Evolutionary conservation across 2,888 invertebrate species (phyloP), one percentile per base, ranked within the genome.

Genomic region (Melieria crassipennis): DNA sequence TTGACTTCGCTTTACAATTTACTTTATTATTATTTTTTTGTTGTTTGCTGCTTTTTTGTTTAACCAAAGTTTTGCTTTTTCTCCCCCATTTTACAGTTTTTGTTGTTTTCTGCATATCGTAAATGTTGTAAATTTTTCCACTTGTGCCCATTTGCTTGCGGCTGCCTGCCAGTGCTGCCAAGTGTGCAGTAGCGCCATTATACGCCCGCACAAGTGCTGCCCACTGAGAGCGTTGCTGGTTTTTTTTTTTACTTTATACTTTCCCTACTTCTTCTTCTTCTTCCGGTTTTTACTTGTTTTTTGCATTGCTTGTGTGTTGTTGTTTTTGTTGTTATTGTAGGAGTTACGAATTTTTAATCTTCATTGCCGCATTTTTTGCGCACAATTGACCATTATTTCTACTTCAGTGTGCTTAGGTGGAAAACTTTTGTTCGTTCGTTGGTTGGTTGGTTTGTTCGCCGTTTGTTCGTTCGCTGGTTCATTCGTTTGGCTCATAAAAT

Each of bases 401-500:
- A 68, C 66, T 66, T 66, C 66, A 66, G 57, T 66, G 58, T 45
- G 45, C 52, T 16, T 52, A 50, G 55, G 7, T 43, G 45, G 9
- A 43, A 11, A 7, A 7, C 16, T 9, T 30, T 30, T 11, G n/a
- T 46, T 62, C 3, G 43, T 6, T n/a, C n/a, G 16, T 10, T 43
- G 7, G n/a, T 4, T 4, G 16, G 0, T 30, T 5, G 3, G 1
- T 4, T 6, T 60, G 43, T 63, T 48, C 16, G 7, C 43, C 7
- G 7, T 66, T 47, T 30, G 10, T 68, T 69, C 48, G 7, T 61
- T 43, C 52, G 65, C 6, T 30, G 42, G 48, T 4, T 46, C 3
- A n/a, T 80, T 81, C 76, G 80, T 80, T 81, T 79, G 80, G 81
- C 78, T 78, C 81, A 81, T 81, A 81, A 81, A 81, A 79, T 82